Percentiles rank a stretch among this genome's conserved stretches.
Conservation (phyloP, 2,888 invertebrate genomes). For the Lochmaea crataegi region DNA sequence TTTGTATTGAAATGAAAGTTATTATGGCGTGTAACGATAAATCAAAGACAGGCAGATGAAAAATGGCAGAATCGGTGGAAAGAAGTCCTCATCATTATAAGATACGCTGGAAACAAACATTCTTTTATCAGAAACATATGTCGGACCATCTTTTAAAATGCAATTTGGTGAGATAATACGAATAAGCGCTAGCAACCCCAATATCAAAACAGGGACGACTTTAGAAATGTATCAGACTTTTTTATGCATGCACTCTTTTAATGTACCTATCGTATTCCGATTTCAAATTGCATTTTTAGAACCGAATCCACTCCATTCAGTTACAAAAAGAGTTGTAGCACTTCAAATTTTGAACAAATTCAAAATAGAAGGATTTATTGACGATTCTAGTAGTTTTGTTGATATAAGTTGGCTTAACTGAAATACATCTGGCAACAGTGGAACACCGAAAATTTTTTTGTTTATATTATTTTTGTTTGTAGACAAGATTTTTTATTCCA, state of each 20-base stretch:
- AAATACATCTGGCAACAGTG: no score
- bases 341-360: no score
- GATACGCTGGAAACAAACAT: conserved; percentile 47
- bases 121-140: conserved; percentile 65
- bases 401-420: no score
- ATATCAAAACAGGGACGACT: conserved; percentile 47
- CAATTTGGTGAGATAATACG: conserved; percentile 64
- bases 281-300: no score
- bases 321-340: no score
- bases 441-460: no score
- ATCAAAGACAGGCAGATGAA: conserved; percentile 40
- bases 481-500: no score
- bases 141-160: conserved; percentile 63
- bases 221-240: not conserved
- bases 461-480: no score
- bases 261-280: no score
- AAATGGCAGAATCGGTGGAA: conserved; percentile 42
- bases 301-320: no score
- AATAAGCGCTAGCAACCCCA: conserved; percentile 60
- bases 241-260: not conserved
- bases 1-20: conserved; percentile 38
- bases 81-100: conserved; percentile 46
- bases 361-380: no score
- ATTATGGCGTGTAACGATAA: conserved; percentile 38
- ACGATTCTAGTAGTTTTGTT: no score